Evolutionary conservation across 2,113 vertebrate genomes (phyloP).

Genomic region (Malurus cyaneus): DNA sequence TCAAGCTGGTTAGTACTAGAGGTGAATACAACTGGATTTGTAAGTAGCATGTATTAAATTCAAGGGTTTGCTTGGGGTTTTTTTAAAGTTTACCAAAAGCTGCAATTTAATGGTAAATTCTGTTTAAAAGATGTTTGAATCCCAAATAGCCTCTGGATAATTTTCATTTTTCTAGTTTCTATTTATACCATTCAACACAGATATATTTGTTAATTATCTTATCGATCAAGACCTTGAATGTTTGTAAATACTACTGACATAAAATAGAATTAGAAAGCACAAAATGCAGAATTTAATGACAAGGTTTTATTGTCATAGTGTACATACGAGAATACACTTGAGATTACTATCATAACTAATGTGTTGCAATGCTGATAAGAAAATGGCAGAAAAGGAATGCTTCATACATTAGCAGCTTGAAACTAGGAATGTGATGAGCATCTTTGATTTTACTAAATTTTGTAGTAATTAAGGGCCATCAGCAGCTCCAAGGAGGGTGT

Average conservation of each 20-base stretch:
- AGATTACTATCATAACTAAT: conserved; percentile 1
- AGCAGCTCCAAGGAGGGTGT: not conserved
- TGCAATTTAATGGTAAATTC: not conserved
- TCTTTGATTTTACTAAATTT: not conserved
- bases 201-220: not conserved
- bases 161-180: conserved; percentile 7
- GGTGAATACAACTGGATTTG: not conserved
- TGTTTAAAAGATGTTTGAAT: conserved; percentile 1
- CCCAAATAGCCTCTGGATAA: not conserved
- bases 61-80: not conserved
- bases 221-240: not conserved
- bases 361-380: not conserved
- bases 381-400: not conserved
- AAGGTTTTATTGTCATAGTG: not conserved
- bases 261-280: not conserved
- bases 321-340: not conserved
- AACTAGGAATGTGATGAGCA: not conserved
- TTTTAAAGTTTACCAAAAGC: not conserved
- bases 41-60: conserved; percentile 28
- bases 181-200: not conserved
- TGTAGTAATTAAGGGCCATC: not conserved
- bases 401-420: not conserved
- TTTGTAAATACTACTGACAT: not conserved
- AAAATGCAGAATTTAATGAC: not conserved
- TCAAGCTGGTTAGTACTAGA: conserved; percentile 8